Percentiles rank a stretch among this genome's conserved stretches.
These are phyloP conservation scores for Todiramphus chloris DNA, from an alignment of 2,113 vertebrate genomes.

Conservation along the genomic window DNA sequence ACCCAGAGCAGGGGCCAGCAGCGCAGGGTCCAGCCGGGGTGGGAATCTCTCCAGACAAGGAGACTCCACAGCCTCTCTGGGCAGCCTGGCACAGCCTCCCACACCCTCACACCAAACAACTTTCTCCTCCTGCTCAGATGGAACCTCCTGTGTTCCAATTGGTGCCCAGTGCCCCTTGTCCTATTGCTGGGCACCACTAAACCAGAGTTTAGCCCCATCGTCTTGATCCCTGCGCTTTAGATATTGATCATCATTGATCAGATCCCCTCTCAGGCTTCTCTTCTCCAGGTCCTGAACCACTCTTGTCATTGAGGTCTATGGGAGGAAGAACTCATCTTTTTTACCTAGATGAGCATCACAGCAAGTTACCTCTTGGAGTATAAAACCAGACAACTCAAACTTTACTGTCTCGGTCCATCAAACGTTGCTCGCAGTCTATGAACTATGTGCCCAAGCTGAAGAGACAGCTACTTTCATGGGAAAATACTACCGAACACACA, in stretches of 20 bases:
- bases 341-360: background rate
- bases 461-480: background rate
- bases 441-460: background rate
- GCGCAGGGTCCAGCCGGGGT: too few relatives aligned
- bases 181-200: background rate
- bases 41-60: too few relatives aligned
- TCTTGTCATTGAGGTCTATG: too few relatives aligned
- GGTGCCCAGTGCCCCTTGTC: too few relatives aligned
- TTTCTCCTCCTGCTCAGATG: too few relatives aligned
- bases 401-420: background rate
- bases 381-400: background rate
- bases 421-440: background rate
- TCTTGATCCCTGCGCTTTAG: background rate
- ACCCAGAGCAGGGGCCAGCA: background rate
- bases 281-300: background rate
- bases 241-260: background rate
- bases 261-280: background rate
- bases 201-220: background rate
- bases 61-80: too few relatives aligned
- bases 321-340: background rate
- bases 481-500: fast-evolving
- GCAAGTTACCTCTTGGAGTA: background rate
- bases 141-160: background rate
- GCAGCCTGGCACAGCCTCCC: too few relatives aligned
- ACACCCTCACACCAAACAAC: too few relatives aligned